Percentiles rank a stretch among this genome's conserved stretches.
Evolutionary conservation across 2,888 invertebrate species (phyloP).

Genomic region (Nephrotoma flavescens): DNA sequence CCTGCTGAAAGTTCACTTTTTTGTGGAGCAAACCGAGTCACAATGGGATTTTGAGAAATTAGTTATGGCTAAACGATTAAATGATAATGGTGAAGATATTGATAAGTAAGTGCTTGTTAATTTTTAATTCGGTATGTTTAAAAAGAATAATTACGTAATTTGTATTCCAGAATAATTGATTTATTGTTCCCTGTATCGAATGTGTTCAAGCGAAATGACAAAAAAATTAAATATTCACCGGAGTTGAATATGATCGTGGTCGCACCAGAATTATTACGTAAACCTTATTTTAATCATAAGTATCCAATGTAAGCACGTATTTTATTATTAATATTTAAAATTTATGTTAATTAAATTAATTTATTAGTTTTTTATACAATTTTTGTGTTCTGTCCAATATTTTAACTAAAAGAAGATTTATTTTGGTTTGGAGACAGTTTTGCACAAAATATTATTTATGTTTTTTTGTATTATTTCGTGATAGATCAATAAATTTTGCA

Average conservation of each 20-base stretch:
- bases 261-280: conserved; percentile 20
- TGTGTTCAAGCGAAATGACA: conserved; percentile 12
- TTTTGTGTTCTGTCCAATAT: not conserved
- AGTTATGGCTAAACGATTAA: conserved; percentile 8
- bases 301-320: conserved; percentile 24
- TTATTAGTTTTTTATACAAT: not conserved
- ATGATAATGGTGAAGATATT: not conserved
- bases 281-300: conserved; percentile 26
- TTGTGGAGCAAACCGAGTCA: conserved; percentile 28
- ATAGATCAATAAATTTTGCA: conserved; percentile 27
- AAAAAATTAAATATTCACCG: conserved; percentile 25
- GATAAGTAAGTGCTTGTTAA: conserved; percentile 4
- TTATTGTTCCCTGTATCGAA: conserved; percentile 24
- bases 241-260: conserved; percentile 28
- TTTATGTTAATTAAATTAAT: not conserved
- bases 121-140: not conserved
- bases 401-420: not conserved
- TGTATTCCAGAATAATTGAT: conserved; percentile 22
- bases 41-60: conserved; percentile 25
- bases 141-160: not conserved
- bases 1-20: conserved; percentile 25
- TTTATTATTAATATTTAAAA: not conserved
- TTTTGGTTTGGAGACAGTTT: not conserved
- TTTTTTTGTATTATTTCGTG: not conserved
- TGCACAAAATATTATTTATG: not conserved